Evolutionary conservation across 2,797 vertebrate species (phyloP).

Genomic region (Phoxinus dragarum): DNA sequence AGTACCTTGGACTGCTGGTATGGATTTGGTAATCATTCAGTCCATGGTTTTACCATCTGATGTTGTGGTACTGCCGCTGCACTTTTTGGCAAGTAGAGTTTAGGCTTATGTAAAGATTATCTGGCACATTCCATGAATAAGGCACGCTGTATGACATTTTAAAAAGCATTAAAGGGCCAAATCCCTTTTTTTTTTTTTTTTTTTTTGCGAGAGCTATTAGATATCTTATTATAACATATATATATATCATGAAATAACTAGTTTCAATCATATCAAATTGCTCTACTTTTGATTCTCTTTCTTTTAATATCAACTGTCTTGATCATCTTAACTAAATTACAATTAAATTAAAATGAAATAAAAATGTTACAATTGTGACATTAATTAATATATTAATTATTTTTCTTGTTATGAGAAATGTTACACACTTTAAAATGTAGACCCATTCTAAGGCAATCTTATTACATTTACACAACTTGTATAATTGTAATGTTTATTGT

Average conservation of each 20-base stretch:
- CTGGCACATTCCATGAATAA: background rate
- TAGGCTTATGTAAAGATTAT: background rate
- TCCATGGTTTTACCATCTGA: background rate
- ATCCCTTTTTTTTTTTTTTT: background rate
- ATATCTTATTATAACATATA: background rate
- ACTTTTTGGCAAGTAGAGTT: background rate
- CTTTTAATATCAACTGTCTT: background rate
- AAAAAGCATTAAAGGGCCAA: background rate
- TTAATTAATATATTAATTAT: background rate
- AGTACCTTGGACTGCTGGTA: background rate
- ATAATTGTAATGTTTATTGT: background rate
- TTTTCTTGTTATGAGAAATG: background rate
- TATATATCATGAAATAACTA: background rate
- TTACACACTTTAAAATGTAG: no score
- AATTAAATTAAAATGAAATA: background rate
- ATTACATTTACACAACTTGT: background rate
- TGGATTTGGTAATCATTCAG: slow-evolving; percentile 1
- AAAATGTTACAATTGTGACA: background rate
- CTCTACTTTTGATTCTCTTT: background rate
- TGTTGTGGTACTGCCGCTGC: background rate
- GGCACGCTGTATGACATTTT: background rate
- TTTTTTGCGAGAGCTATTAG: background rate
- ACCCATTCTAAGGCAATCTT: background rate
- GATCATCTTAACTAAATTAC: background rate
- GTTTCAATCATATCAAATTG: background rate